Base-by-base conservation (phyloP, 2,888 invertebrate species). In the Linnaemya vulpina region DNA sequence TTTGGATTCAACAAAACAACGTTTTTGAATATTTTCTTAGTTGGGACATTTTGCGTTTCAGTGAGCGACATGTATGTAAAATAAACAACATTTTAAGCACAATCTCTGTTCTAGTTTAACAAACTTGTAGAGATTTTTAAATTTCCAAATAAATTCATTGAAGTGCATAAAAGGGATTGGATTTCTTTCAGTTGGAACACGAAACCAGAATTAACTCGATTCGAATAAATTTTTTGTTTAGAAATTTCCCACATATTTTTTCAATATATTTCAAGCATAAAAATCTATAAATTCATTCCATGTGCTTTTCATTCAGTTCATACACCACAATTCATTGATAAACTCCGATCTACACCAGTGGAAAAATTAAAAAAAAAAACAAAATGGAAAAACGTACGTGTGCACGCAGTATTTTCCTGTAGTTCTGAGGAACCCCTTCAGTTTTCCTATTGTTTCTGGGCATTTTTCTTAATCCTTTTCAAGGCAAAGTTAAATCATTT, bases 241-340 rank as follows among this genome's bases (percentile, higher is more conserved):
- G 17, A 38, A 62, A 55, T 15, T 22, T 22, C 22, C 10, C 7
- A 38, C 8, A 20, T 7, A 20, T 25, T 46, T 46, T 55, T 40
- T 8, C 43, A 30, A 25, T 10, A 35, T 62, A 40, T 75, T 75
- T 25, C 17, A 51, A 74, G 30, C 53, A 55, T 2, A 65, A 65
- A 30, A 43, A 65, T 75, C 25, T 68, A 68, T 51, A 62, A 70
- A 62, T 78, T 70, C 63, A 20, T 78, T n/a, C n/a, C n/a, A 51
- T 51, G 17, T 25, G n/a, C 30, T 49, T 30, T 58, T 46, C 22
- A 53, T 46, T 58, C 55, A 65, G 17, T 55, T 73, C 20, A 60
- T 58, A n/a, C 80, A 74, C 51, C 67, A 80, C 65, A 74, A 67
- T 67, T 43, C 74, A 74, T 51, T 67, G 74, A 80, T 80, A 80